Evolutionary conservation across 2,113 vertebrate genomes (phyloP).

Genomic region (Neopipo cinnamomea): DNA sequence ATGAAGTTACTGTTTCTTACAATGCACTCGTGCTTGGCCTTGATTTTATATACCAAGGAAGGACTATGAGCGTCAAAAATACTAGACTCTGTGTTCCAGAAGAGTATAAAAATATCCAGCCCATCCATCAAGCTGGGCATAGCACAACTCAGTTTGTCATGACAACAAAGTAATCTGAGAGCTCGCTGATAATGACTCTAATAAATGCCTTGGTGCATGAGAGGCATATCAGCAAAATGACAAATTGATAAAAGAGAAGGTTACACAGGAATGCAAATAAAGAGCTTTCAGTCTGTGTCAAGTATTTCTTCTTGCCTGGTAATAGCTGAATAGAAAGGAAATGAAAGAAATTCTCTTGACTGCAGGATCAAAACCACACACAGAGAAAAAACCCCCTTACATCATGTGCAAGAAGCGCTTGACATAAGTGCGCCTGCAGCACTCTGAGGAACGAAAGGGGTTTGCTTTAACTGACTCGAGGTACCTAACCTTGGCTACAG

Average conservation of each 20-base stretch:
- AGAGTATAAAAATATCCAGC: slow-evolving; percentile 1
- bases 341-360: slow-evolving; percentile 24
- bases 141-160: slow-evolving; percentile 58
- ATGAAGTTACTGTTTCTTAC: neutral
- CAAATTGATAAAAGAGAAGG: slow-evolving; percentile 59
- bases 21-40: neutral
- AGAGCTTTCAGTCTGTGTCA: slow-evolving; percentile 25
- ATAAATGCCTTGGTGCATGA: slow-evolving; percentile 54
- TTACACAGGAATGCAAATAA: slow-evolving; percentile 44
- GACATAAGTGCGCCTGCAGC: neutral
- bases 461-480: neutral
- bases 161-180: slow-evolving; percentile 56
- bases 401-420: neutral
- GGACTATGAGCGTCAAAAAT: neutral
- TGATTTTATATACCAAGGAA: neutral
- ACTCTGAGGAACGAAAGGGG: neutral
- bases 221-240: slow-evolving; percentile 58
- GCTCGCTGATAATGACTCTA: slow-evolving; percentile 55
- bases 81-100: neutral
- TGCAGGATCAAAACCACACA: neutral
- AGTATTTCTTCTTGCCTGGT: slow-evolving; percentile 23
- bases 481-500: neutral
- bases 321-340: slow-evolving; percentile 29
- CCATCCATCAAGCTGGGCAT: slow-evolving; percentile 34
- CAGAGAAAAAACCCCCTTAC: neutral